A percentile compares a stretch with the other conserved stretches of the same genome.
Conservation (phyloP, 2,797 vertebrate species). For the Sebastes hubbsi region DNA sequence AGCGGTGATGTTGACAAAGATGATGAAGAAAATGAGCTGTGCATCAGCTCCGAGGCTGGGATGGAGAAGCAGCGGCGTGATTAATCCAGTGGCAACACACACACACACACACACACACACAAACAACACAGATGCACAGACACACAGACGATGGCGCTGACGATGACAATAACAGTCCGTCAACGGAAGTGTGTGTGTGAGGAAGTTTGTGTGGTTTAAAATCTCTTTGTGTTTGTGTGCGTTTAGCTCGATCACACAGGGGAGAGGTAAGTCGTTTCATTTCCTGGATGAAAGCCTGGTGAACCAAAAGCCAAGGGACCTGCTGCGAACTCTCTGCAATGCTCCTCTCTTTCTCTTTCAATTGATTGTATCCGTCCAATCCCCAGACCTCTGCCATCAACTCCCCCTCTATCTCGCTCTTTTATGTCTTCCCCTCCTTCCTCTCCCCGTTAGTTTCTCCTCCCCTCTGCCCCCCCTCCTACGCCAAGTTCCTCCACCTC, state of each 20-base stretch:
- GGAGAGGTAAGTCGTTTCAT: conserved; percentile 52
- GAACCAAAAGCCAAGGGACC: conserved; percentile 39
- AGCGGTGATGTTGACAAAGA: not conserved
- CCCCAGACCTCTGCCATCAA: conserved; percentile 27
- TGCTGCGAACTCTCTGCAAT: conserved; percentile 35
- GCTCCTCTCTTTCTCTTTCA: conserved; percentile 9
- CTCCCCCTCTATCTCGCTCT: not conserved
- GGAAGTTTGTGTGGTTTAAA: not conserved
- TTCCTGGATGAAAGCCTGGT: conserved; percentile 64
- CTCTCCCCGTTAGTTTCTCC: not conserved
- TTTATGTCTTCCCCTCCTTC: not conserved
- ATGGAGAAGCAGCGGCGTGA: not conserved
- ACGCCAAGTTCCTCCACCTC: not conserved
- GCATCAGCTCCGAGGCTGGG: not conserved
- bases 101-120: too few relatives aligned
- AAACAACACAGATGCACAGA: too few relatives aligned
- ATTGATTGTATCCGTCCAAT: conserved; percentile 34
- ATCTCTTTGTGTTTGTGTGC: not conserved
- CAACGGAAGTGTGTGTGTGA: not conserved
- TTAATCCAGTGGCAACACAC: conserved; percentile 20
- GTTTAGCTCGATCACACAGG: conserved; percentile 7
- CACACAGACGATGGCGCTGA: conserved; percentile 26
- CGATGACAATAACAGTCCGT: conserved; percentile 41
- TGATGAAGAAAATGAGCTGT: not conserved
- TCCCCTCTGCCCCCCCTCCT: not conserved